Percentiles rank a stretch among this genome's conserved stretches.
Evolutionary conservation across 2,797 vertebrate species (phyloP).

Genomic region (Phrynocephalus guinanensis): DNA sequence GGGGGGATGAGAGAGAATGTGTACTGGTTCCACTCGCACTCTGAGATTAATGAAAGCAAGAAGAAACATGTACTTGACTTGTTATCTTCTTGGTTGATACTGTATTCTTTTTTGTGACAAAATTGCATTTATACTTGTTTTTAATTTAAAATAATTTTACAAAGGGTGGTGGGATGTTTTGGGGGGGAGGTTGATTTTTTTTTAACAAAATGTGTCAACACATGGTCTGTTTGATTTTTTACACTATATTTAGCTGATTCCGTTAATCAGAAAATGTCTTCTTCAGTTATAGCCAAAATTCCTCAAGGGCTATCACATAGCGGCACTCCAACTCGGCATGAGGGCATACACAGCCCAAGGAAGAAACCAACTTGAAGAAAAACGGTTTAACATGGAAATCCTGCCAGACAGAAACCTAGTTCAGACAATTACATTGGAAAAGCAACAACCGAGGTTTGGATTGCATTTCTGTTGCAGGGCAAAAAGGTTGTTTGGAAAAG

Average conservation of each 20-base stretch:
- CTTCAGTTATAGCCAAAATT: neutral
- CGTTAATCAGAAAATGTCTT: neutral
- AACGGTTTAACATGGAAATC: neutral
- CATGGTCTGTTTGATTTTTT: too few species aligned
- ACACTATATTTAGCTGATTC: neutral
- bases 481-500: slow-evolving; percentile 60
- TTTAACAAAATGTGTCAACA: too few species aligned
- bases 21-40: too few species aligned
- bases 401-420: slow-evolving; percentile 1
- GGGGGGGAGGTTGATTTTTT: too few species aligned
- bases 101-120: too few species aligned
- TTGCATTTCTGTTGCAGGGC: slow-evolving; percentile 32
- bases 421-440: slow-evolving; percentile 37
- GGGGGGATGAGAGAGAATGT: neutral
- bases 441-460: slow-evolving; percentile 55
- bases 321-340: neutral
- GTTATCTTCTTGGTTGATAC: too few species aligned
- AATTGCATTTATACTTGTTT: too few species aligned
- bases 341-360: neutral
- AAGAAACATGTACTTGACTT: neutral
- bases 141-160: too few species aligned
- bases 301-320: neutral
- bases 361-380: neutral
- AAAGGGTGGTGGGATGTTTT: too few species aligned
- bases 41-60: neutral